Evolutionary conservation across 2,888 invertebrate species (phyloP), one percentile per base, ranked within the genome.

Genomic region (Amphiduros pacificus): DNA sequence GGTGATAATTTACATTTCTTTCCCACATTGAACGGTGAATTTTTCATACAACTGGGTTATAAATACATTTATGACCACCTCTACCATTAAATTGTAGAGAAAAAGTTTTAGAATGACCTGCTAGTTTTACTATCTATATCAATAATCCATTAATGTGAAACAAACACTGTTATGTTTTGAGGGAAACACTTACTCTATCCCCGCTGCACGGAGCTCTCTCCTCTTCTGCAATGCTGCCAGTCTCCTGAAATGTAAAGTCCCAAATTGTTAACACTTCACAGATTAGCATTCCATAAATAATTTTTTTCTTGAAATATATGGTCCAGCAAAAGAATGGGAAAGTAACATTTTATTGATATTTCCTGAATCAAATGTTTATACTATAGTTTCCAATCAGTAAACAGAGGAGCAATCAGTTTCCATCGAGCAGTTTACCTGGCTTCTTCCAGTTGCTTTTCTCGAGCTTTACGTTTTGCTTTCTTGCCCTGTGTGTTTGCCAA

Each of bases 381-480:
- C n/a, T n/a, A n/a, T n/a, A n/a, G n/a, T n/a, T n/a, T n/a, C n/a
- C n/a, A n/a, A n/a, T n/a, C n/a, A n/a, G n/a, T n/a, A n/a, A n/a
- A n/a, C n/a, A n/a, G n/a, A n/a, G n/a, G n/a, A n/a, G n/a, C n/a
- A n/a, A n/a, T n/a, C n/a, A n/a, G n/a, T n/a, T n/a, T n/a, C n/a
- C n/a, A n/a, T n/a, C n/a, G n/a, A n/a, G n/a, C n/a, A n/a, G 32
- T 53, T 48, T 55, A 76, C 77, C 80, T 81, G 0, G 99, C 99
- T 83, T 99, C 99, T 80, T 99, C 97, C 69, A 99, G 84, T 82
- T 99, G 99, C 82, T 98, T 97, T 81, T 99, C 99, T 48, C 99
- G 88, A 0, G 99, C 99, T 75, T 87, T 87, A 31, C 87, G 75
- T 71, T 87, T 87, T 1, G 87, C 87, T 72, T 87, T 87, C 73